Evolutionary conservation across 64 coral and sea anemone species (phyloP), one percentile per base, ranked within the genome.

Genomic region (Catalaphyllia jardinei): DNA sequence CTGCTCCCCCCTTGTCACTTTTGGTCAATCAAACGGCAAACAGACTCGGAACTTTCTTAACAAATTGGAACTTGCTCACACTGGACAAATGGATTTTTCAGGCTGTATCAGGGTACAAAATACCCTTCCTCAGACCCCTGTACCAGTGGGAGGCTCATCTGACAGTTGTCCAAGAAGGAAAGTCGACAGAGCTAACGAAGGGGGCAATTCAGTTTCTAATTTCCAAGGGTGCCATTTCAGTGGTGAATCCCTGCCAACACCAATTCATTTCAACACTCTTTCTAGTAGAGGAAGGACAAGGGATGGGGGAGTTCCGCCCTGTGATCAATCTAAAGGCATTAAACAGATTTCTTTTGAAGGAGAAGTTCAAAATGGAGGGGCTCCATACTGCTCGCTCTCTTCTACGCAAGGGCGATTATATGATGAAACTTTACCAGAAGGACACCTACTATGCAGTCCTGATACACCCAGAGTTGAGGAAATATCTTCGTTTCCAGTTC

Each of bases 241-340:
- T 77, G 62, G 84, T 79, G 46, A 16, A 71, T 80, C 85, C 60
- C 9, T 74, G 87, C 14, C 62, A 71, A 38, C 72, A 92, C 5
- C 89, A 91, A 28, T 90, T 86, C 60, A 71, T 92, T 63, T 92
- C 82, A 13, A 86, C 82, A 15, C 74, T 87, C n/a, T 93, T 82
- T 60, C 91, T 80, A 25, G 84, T 93, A 55, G 83, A 93, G 71
- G 87, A 93, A 67, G 57, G 29, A 2, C 29, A n/a, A 4, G 81
- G 80, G 19, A 29, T 30, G 16, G 83, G 52, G n/a, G 90, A 92
- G 69, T 78, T 75, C 59, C 91, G 76, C 33, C 91, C 84, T 0
- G 64, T 82, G 46, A 80, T 93, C n/a, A n/a, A n/a, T n/a, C n/a
- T n/a, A n/a, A n/a, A n/a, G 76, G 75, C 85, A 17, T 19, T 79